Conservation (phyloP, 2,888 invertebrate genomes). For the Lepidocyrtoides sp. region DNA sequence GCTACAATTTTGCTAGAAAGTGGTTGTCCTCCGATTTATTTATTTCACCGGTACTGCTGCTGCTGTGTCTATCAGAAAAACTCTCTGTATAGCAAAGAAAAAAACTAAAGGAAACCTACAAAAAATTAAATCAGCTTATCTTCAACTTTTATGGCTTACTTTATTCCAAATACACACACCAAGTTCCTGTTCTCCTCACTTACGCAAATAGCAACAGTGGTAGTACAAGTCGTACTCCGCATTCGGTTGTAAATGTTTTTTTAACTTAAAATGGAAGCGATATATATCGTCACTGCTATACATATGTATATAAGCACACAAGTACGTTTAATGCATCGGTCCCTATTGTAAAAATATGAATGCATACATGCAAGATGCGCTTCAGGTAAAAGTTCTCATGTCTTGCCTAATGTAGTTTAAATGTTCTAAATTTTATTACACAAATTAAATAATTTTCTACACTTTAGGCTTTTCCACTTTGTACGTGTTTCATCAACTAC, state of each 20-base stretch:
- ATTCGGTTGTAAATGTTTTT: neutral
- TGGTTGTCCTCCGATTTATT: conserved; percentile 29
- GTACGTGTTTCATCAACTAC: conserved; percentile 47
- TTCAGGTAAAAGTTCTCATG: conserved; percentile 70
- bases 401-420: conserved; percentile 77
- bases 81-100: neutral
- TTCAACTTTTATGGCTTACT: conserved; percentile 69
- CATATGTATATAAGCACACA: too few species aligned
- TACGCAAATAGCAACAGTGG: neutral
- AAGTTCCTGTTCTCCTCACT: conserved; percentile 8
- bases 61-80: neutral
- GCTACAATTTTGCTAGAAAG: conserved; percentile 23
- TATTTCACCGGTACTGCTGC: conserved; percentile 19
- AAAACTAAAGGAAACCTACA: conserved; percentile 26
- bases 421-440: conserved; percentile 76
- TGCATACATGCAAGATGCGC: conserved; percentile 9
- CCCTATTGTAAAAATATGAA: too few species aligned
- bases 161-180: conserved; percentile 45
- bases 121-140: conserved; percentile 73
- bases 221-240: neutral
- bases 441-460: conserved; percentile 77
- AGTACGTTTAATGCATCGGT: too few species aligned
- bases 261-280: neutral
- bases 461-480: conserved; percentile 59
- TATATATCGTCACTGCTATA: too few species aligned